phyloP scores from a whole-genome alignment of 2,113 vertebrate species.

The Chlorodrepanis virens region DNA sequence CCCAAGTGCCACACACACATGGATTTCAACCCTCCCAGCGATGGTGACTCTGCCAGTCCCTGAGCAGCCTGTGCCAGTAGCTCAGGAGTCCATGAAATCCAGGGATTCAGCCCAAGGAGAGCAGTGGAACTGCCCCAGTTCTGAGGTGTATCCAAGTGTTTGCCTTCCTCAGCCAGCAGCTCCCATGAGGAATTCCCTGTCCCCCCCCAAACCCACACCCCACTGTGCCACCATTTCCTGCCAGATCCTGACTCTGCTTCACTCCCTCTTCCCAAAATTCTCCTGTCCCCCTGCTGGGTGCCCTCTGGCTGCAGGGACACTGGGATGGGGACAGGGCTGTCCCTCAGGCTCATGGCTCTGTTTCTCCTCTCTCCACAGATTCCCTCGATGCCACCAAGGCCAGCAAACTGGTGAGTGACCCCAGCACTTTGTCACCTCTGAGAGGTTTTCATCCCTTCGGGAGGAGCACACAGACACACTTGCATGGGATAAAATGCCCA shows the following conservation, averaged over 20 bases:
- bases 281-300: not conserved
- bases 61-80: not conserved
- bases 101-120: not conserved
- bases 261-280: not conserved
- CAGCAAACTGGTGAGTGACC: slow-evolving; percentile 26
- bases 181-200: not conserved
- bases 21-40: fast-evolving
- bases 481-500: fast-evolving
- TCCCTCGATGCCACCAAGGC: not conserved
- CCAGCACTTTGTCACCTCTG: not conserved
- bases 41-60: not conserved
- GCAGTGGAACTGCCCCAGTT: not conserved
- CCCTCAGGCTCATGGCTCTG: not conserved
- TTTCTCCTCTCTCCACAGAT: not conserved
- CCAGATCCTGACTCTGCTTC: not conserved
- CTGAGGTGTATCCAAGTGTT: not conserved
- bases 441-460: not conserved
- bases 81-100: not conserved
- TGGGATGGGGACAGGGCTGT: not conserved
- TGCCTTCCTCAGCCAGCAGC: not conserved
- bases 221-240: not conserved
- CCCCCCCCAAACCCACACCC: not conserved
- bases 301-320: not conserved
- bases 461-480: fast-evolving
- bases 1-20: not conserved